Evolutionary conservation across 2,113 vertebrate genomes (phyloP), one percentile per base, ranked within the genome.

Genomic region (Pantherophis guttatus): DNA sequence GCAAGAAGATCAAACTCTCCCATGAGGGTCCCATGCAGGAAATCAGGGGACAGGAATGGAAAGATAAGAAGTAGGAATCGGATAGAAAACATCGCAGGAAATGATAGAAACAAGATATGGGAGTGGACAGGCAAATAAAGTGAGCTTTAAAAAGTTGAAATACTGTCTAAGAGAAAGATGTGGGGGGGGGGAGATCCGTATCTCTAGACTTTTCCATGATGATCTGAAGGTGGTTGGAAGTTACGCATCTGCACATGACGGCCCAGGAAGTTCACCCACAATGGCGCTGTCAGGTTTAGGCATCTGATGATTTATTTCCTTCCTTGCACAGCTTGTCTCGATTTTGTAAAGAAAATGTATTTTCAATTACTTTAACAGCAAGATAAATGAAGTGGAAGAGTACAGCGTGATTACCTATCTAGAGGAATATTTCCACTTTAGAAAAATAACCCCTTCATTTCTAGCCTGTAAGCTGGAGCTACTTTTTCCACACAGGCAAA

Each of bases 221-320:
- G 24, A 9, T 44, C 6, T 81, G 48, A 26, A 33, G 19, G 26
- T 1, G 65, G 24, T 48, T 57, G 54, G 26, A 81, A 89, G 88
- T 59, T 57, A 53, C 52, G 2, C 2, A 1, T 87, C 33, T n/a
- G 13, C 9, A 39, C 86, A 62, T 50, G 33, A 85, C 0, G 53
- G 55, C 48, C 81, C 55, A 91, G 86, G n/a, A 39, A 33, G 12
- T 91, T 75, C 70, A 15, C 44, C 52, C 53, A 52, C 48, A 91
- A 85, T 59, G 39, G 23, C 6, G 39, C 88, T 88, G 92, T 85
- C 21, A 90, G 89, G 90, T 62, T 62, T 75, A 88, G 33, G 33
- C 53, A 55, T 39, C 19, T 81, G 87, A 59, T 93, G 90, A 91
- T 93, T 90, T 93, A 90, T 90, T 93, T 93, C 90, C 44, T 91